Base-by-base conservation (phyloP, 1,140 invertebrate species). In the Papilio glaucus region DNA sequence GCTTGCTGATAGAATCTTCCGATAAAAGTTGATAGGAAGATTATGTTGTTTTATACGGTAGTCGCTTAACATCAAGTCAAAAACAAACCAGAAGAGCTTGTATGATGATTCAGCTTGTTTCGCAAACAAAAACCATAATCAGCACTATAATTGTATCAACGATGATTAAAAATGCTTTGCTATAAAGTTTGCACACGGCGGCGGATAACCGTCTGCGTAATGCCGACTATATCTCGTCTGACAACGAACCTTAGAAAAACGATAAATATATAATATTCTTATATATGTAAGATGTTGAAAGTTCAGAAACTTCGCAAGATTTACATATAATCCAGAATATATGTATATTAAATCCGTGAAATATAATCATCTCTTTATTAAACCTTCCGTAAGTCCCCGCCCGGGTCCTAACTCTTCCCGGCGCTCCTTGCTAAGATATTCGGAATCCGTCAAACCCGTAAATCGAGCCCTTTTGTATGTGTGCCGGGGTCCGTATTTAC, bases 381-480 rank as follows among this genome's bases (percentile, higher is more conserved):
- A 80, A 86, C 76, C 18, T 39, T 72, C 76, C 71, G 37, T 79
- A 73, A 78, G 79, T 71, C 71, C 71, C 57, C 74, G 73, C 77
- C 78, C 26, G 72, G 69, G 67, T 68, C 84, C 81, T 87, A 87
- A 86, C 81, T 87, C 77, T 69, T 74, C 81, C 81, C 87, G 85
- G 86, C 83, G 85, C 75, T 81, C 83, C 29, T 33, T 33, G 29
- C 29, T 85, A 82, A 88, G 87, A 89, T 89, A 89, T 90, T 89
- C 89, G 80, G 79, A 80, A 85, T 84, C 85, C 87, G 87, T 90
- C 85, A 89, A 87, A 87, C 85, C 77, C 84, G 87, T 92, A 91
- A 92, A 91, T 89, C 86, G 87, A 82, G 79, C 79, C 81, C 85
- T 85, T 88, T 90, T 89, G 85, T 87, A 82, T 80, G 83, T 81